Conservation (phyloP, 37 sponge, comb jelly and placozoan genomes). For the Cliona cf. orientalis region DNA sequence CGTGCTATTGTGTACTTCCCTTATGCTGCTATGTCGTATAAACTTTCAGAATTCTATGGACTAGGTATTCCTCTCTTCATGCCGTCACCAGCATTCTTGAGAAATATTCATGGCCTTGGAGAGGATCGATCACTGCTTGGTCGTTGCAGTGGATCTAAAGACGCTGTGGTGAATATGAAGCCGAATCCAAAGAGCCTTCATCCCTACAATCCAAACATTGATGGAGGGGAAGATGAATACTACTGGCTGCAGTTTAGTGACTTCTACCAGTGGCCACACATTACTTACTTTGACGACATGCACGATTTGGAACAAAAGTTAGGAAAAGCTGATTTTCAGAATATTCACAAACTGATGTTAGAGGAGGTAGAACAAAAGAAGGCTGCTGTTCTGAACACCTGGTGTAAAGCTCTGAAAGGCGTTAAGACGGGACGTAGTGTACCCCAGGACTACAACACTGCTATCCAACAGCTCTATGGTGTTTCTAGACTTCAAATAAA, state of each 20-base stretch:
- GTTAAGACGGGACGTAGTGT: background rate
- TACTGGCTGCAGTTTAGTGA: constrained; percentile 62
- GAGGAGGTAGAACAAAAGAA: constrained; percentile 8
- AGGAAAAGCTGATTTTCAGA: constrained; percentile 17
- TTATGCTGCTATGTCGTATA: constrained; percentile 35
- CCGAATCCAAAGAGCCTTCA: constrained; percentile 38
- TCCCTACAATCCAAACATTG: constrained; percentile 43
- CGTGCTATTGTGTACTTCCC: constrained; percentile 52
- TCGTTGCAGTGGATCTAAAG: constrained; percentile 1
- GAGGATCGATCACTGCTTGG: constrained; percentile 13
- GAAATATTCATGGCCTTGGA: background rate
- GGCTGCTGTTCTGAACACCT: constrained; percentile 16
- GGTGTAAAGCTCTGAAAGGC: constrained; percentile 34
- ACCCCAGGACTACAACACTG: constrained; percentile 26
- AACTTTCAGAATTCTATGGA: constrained; percentile 39
- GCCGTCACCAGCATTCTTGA: constrained; percentile 35
- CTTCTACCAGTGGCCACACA: constrained; percentile 50
- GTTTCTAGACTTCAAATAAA: constrained; percentile 28
- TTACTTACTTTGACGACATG: constrained; percentile 48
- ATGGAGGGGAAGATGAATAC: constrained; percentile 45
- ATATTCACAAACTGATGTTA: constrained; percentile 37
- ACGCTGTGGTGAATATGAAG: constrained; percentile 14
- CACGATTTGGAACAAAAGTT: constrained; percentile 31
- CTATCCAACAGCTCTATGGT: constrained; percentile 27
- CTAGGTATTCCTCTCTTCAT: constrained; percentile 41